Evolutionary conservation across 1,140 invertebrate species (phyloP), one percentile per base, ranked within the genome.

Genomic region (Holotrichia oblita): DNA sequence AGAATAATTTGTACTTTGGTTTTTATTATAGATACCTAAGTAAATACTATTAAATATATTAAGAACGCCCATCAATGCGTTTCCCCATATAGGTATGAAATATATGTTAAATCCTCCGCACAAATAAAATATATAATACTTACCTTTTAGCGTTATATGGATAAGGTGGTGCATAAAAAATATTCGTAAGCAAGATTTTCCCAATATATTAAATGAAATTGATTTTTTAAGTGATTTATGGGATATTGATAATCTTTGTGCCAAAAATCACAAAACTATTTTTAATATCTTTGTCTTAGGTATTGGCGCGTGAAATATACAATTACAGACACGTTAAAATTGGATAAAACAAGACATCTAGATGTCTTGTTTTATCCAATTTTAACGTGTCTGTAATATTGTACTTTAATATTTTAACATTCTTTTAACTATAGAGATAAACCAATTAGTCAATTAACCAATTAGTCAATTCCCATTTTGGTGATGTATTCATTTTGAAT

Each of bases 391-490:
- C 84, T n/a, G 84, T 61, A 78, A 78, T n/a, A 69, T 74, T 81
- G 17, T 79, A 55, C 79, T n/a, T n/a, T n/a, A n/a, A 81, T 76
- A 9, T 79, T n/a, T n/a, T n/a, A n/a, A n/a, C 80, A 10, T 85
- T 83, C n/a, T 80, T 83, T 85, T 69, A 84, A 85, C 75, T 85
- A 83, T 59, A 77, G n/a, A n/a, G n/a, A n/a, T n/a, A n/a, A n/a
- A n/a, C n/a, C n/a, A n/a, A n/a, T n/a, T n/a, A n/a, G n/a, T n/a
- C n/a, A n/a, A n/a, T n/a, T n/a, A n/a, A n/a, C n/a, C n/a, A n/a
- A n/a, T n/a, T n/a, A n/a, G n/a, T n/a, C n/a, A n/a, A n/a, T n/a
- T n/a, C n/a, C n/a, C n/a, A n/a, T n/a, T n/a, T n/a, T n/a, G n/a
- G n/a, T n/a, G n/a, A n/a, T n/a, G n/a, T n/a, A n/a, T n/a, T n/a